Conservation (phyloP, 2,888 invertebrate species). For the Papilio demoleus region DNA sequence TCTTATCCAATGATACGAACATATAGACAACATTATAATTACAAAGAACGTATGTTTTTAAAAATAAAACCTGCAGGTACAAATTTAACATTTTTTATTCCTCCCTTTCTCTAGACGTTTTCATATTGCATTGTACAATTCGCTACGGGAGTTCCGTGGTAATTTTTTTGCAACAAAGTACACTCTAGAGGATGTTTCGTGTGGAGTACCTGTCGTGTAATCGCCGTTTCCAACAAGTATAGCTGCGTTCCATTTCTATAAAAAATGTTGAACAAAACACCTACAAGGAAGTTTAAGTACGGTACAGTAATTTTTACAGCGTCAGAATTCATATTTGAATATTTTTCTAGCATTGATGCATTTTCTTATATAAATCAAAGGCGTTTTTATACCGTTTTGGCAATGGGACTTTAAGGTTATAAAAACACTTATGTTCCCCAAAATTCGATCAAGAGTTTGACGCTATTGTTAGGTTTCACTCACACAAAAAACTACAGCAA, state of each 20-base stretch:
- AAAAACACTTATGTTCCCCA: conserved; percentile 59
- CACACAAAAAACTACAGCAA: conserved; percentile 47
- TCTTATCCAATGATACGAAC: conserved; percentile 24
- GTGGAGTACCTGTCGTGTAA: neutral
- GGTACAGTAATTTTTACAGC: neutral
- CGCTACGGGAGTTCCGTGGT: neutral
- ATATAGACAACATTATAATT: conserved; percentile 30
- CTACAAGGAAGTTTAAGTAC: neutral
- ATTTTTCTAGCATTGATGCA: neutral
- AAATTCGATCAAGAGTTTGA: conserved; percentile 58
- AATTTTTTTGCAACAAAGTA: neutral
- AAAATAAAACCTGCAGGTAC: too few relatives aligned
- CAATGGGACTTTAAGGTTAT: conserved; percentile 42
- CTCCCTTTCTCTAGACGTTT: too few relatives aligned
- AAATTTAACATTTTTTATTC: too few relatives aligned
- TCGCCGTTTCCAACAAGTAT: neutral
- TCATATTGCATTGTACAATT: neutral
- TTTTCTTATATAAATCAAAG: neutral
- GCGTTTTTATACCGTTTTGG: neutral
- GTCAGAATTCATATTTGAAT: neutral
- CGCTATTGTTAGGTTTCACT: conserved; percentile 68
- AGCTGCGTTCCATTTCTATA: neutral
- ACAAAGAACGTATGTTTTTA: neutral
- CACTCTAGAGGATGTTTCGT: neutral
- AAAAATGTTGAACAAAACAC: neutral